A percentile compares a stretch with the other conserved stretches of the same genome.
These are phyloP conservation scores for Scaeva pyrastri DNA, from an alignment of 2,888 invertebrate species.

Conservation along the genomic window DNA sequence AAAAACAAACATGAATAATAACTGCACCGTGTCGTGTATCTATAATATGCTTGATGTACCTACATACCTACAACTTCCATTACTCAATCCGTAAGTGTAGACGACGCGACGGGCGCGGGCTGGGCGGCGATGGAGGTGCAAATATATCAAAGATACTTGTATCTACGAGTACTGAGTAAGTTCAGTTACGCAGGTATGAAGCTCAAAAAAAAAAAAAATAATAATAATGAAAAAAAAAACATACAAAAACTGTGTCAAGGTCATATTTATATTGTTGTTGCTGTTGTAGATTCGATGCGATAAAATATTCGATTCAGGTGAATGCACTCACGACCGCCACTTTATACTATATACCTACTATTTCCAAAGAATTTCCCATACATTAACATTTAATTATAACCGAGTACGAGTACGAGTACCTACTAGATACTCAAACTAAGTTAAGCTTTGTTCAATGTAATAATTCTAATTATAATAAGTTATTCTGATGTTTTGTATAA, in stretches of 20 bases:
- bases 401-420: too few relatives aligned
- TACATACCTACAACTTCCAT: constrained; percentile 7
- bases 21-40: constrained; percentile 4
- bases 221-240: too few relatives aligned
- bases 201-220: background rate
- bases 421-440: too few relatives aligned
- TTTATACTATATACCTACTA: background rate
- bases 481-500: constrained; percentile 1
- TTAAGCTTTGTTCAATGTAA: constrained; percentile 39
- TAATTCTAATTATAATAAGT: constrained; percentile 25
- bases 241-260: constrained; percentile 65
- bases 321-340: constrained; percentile 60
- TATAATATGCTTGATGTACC: too few relatives aligned
- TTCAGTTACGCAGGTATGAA: constrained; percentile 56
- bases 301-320: constrained; percentile 60
- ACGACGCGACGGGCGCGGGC: too few relatives aligned
- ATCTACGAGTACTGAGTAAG: constrained; percentile 53
- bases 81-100: constrained; percentile 30
- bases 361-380: constrained; percentile 58
- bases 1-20: background rate
- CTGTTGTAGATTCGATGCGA: constrained; percentile 37
- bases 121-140: too few relatives aligned
- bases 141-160: constrained; percentile 26
- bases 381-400: constrained; percentile 40
- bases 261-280: constrained; percentile 36